phyloP scores from a whole-genome alignment of 2,113 vertebrate species.

The Mobula hypostoma region DNA sequence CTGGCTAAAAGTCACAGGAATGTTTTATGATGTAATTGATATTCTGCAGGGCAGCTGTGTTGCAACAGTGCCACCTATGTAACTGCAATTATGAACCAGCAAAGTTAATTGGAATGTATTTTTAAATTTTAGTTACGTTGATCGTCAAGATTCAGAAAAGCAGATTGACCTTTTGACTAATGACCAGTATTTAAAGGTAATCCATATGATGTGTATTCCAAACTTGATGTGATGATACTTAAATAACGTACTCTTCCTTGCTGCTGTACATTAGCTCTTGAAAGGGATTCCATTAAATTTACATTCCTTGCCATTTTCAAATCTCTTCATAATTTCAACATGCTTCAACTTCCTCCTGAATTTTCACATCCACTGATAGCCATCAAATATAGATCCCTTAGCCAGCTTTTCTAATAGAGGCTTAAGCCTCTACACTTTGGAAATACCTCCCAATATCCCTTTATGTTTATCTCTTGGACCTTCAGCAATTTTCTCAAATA shows the following conservation, averaged over 20 bases:
- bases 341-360: background rate
- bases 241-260: background rate
- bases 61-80: background rate
- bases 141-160: conserved; percentile 66
- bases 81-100: background rate
- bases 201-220: background rate
- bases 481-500: background rate
- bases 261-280: background rate
- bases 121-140: conserved; percentile 64
- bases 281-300: background rate
- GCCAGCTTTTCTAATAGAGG: background rate
- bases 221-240: background rate
- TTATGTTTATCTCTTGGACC: background rate
- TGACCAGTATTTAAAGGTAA: conserved; percentile 78
- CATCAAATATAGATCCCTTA: no score
- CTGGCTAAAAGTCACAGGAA: background rate
- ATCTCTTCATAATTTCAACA: background rate
- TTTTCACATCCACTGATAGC: background rate
- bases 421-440: background rate
- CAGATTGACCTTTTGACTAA: conserved; percentile 66
- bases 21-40: background rate
- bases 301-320: background rate
- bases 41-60: background rate
- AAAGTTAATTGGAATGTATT: background rate
- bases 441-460: background rate